Evolutionary conservation across 1,140 invertebrate species (phyloP), one percentile per base, ranked within the genome.

Genomic region (Sitophilus oryzae): DNA sequence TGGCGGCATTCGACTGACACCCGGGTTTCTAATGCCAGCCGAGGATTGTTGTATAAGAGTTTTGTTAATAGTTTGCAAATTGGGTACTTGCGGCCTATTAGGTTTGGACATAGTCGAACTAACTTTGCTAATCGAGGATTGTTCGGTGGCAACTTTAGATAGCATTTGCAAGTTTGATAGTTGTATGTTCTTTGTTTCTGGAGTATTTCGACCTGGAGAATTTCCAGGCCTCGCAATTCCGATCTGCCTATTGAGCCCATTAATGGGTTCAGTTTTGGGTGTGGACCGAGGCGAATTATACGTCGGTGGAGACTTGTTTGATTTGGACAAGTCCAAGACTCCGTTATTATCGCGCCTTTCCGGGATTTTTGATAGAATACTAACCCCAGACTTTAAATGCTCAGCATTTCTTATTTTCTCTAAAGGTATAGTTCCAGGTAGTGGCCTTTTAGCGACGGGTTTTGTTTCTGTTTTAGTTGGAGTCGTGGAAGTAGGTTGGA

Each of bases 81-180:
- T 67, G 3, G 65, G 67, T 15, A 68, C 59, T 46, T 67, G 66
- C 1, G 62, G 61, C 44, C 58, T 53, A 1, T 49, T 25, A 46
- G 66, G 63, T n/a, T 46, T 63, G 6, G 36, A 19, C 3, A 49
- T 30, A 25, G 51, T 52, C 16, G 51, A 36, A 18, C 41, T 10
- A 9, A 37, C 48, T 37, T 67, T 68, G 47, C 64, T 68, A 2
- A 69, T 43, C 18, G 36, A 60, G 0, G 65, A 52, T 47, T 70
- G 64, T 41, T 66, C 64, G 0, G 64, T 60, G 1, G 67, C 67
- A 1, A 71, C 69, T 56, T 70, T 71, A 3, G 68, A 70, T n/a
- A 71, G 42, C 68, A 71, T 70, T 52, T 71, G 68, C 1, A 71
- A 52, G 41, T 71, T 71, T 1, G 66, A 68, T 11, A 69, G 42